These are phyloP conservation scores for Vespertilio murinus DNA, from an alignment of 2,797 vertebrate species.

Conservation along the genomic window DNA sequence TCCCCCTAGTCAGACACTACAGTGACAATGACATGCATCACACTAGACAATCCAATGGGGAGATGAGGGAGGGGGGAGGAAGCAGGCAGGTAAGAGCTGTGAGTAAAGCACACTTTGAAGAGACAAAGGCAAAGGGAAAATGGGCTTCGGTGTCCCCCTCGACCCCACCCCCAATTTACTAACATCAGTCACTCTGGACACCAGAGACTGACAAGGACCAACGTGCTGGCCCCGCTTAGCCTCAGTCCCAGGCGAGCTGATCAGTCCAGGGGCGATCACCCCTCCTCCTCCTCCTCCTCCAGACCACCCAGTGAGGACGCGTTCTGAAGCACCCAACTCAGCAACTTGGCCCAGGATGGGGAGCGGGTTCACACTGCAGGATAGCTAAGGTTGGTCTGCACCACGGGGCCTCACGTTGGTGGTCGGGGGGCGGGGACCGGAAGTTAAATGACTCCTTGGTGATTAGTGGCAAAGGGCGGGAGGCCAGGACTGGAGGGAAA, in stretches of 20 bases:
- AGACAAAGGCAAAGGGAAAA: not conserved
- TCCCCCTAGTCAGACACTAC: slow-evolving; percentile 11
- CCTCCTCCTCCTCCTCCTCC: not conserved
- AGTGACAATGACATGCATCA: not conserved
- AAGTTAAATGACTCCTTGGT: not conserved
- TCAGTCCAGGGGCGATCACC: not conserved
- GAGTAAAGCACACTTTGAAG: not conserved
- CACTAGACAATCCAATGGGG: not conserved
- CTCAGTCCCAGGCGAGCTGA: not conserved
- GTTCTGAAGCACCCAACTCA: not conserved
- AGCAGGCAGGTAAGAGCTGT: not conserved
- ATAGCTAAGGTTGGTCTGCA: not conserved
- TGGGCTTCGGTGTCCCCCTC: not conserved
- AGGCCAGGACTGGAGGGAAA: slow-evolving; percentile 64
- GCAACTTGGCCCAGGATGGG: not conserved
- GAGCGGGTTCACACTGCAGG: not conserved
- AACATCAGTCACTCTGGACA: not conserved
- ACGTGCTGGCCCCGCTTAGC: not conserved
- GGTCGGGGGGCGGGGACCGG: rapidly evolving
- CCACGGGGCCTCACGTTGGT: not conserved
- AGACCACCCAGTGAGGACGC: not conserved
- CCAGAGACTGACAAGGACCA: not conserved
- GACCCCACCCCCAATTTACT: not conserved
- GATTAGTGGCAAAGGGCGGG: slow-evolving; percentile 62
- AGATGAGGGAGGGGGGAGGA: not conserved